These are phyloP conservation scores for Erythrolamprus reginae DNA, from an alignment of 2,113 vertebrate genomes.

Conservation along the genomic window DNA sequence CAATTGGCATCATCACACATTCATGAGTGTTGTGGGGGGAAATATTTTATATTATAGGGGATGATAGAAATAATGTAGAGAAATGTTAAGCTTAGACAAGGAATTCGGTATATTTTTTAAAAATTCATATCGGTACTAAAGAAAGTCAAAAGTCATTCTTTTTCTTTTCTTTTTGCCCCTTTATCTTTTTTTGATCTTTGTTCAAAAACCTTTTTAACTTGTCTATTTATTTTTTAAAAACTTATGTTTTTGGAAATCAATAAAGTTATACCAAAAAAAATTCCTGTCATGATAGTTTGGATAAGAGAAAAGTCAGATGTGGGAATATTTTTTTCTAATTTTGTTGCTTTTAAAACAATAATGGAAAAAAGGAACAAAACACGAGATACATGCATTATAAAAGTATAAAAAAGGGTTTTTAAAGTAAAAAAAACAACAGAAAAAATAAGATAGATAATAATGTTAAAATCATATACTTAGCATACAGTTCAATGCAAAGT, in stretches of 20 bases:
- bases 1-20: background rate
- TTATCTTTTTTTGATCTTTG: background rate
- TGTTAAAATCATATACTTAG: no score
- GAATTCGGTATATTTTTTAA: background rate
- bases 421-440: background rate
- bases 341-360: background rate
- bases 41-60: background rate
- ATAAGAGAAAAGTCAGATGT: background rate
- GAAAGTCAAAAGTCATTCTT: background rate
- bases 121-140: background rate
- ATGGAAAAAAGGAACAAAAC: background rate
- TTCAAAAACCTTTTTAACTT: background rate
- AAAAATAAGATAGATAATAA: no score
- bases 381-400: background rate
- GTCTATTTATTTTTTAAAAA: background rate
- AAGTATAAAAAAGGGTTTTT: background rate
- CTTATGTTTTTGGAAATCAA: background rate
- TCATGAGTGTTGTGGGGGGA: background rate
- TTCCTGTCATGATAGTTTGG: background rate
- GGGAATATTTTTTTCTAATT: background rate
- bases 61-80: background rate
- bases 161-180: background rate
- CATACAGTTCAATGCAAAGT: no score
- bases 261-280: background rate
- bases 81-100: background rate